Evolutionary conservation across 2,797 vertebrate species (phyloP).

Genomic region (Pampus argenteus): DNA sequence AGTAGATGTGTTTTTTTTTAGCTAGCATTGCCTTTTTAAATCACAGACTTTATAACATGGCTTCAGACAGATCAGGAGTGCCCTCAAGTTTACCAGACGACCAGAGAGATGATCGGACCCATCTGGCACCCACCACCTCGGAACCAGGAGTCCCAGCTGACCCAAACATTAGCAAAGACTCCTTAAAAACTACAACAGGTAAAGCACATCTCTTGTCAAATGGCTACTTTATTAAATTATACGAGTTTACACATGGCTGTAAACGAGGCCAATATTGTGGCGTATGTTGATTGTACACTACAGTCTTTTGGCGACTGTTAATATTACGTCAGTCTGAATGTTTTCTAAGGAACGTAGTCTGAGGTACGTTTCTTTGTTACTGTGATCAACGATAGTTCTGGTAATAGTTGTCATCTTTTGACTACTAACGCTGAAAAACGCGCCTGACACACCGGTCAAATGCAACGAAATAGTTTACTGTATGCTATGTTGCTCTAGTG

Average conservation of each 20-base stretch:
- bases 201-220: constrained; percentile 1
- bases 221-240: neutral
- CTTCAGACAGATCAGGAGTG: constrained; percentile 34
- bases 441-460: too few relatives aligned
- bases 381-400: constrained; percentile 22
- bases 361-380: neutral
- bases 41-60: constrained; percentile 49
- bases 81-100: neutral
- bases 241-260: neutral
- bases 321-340: neutral
- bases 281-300: neutral
- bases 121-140: neutral
- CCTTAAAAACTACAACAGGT: constrained; percentile 33
- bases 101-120: constrained; percentile 14
- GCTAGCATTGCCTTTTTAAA: neutral
- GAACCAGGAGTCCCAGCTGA: constrained; percentile 4
- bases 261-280: neutral
- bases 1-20: neutral
- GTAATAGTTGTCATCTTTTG: neutral
- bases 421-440: neutral
- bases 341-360: neutral
- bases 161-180: neutral
- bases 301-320: neutral
- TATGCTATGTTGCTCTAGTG: neutral
- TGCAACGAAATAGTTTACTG: too few relatives aligned